These are phyloP conservation scores for Styela clava DNA, from an alignment of 23 tunicate species.

Conservation along the genomic window DNA sequence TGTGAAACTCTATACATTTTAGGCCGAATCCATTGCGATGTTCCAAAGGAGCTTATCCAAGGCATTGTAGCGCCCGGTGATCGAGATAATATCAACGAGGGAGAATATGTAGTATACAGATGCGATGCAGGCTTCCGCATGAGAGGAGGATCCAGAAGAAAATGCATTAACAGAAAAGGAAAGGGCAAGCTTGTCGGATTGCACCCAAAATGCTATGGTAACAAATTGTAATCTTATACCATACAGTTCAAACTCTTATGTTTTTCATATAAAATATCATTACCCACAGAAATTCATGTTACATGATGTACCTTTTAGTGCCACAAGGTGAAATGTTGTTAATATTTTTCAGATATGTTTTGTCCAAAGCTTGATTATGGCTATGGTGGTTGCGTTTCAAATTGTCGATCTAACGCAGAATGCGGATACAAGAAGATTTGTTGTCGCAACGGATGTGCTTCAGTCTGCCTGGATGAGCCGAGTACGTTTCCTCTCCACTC, in stretches of 20 bases:
- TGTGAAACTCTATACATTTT: no score
- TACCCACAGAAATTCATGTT: no score
- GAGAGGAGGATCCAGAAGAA: slow-evolving; percentile 1
- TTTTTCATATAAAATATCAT: no score
- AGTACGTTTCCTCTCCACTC: not conserved
- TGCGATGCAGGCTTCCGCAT: not conserved
- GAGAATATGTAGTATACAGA: not conserved
- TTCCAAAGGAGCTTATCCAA: not conserved
- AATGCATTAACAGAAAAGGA: slow-evolving; percentile 3
- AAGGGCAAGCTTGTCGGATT: slow-evolving; percentile 1
- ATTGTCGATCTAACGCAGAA: slow-evolving; percentile 4
- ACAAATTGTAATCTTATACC: no score
- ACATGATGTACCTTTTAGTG: no score
- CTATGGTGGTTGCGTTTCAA: not conserved
- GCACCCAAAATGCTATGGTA: slow-evolving; percentile 10
- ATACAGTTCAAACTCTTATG: no score
- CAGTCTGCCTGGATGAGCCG: not conserved
- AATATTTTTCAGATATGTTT: not conserved
- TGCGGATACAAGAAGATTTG: slow-evolving; percentile 11
- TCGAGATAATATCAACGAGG: not conserved
- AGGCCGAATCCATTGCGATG: no score
- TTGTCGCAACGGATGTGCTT: slow-evolving; percentile 10
- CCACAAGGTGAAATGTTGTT: no score
- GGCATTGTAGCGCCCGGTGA: not conserved
- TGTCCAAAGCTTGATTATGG: not conserved